Percentiles rank a stretch among this genome's conserved stretches.
phyloP scores from a whole-genome alignment of 2,797 vertebrate genomes.

The Gymnodraco acuticeps region DNA sequence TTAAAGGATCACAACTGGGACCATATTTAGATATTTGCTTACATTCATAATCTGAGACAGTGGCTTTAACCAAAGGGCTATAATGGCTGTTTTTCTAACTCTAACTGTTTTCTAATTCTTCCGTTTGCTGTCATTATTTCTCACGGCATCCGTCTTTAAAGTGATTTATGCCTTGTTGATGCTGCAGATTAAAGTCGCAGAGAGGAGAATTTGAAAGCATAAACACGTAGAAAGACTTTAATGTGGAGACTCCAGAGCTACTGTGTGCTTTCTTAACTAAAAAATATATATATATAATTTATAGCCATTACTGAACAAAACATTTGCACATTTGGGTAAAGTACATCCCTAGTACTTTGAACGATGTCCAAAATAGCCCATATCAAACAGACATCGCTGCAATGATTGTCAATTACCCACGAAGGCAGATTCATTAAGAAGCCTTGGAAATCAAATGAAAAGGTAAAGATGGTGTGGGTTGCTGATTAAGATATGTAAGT shows the following conservation, averaged over 20 bases:
- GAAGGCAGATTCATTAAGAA: not conserved
- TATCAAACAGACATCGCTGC: not conserved
- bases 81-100: constrained; percentile 20
- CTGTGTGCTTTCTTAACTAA: not conserved
- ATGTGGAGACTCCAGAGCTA: not conserved
- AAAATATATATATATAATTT: too few species aligned
- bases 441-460: not conserved
- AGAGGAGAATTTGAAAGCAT: not conserved
- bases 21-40: constrained; percentile 47
- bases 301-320: constrained; percentile 7
- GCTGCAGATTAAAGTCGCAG: not conserved
- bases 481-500: not conserved
- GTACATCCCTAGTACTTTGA: not conserved
- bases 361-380: not conserved
- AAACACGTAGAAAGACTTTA: not conserved
- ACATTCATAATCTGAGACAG: constrained; percentile 48
- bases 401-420: not conserved
- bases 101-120: constrained; percentile 46
- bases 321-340: not conserved
- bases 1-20: constrained; percentile 69
- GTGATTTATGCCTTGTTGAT: constrained; percentile 7
- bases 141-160: constrained; percentile 19
- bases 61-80: constrained; percentile 52
- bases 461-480: not conserved
- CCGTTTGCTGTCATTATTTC: constrained; percentile 24